These are phyloP conservation scores for Drosophila nikananu DNA, from an alignment of 1,140 invertebrate genomes.

Conservation along the genomic window DNA sequence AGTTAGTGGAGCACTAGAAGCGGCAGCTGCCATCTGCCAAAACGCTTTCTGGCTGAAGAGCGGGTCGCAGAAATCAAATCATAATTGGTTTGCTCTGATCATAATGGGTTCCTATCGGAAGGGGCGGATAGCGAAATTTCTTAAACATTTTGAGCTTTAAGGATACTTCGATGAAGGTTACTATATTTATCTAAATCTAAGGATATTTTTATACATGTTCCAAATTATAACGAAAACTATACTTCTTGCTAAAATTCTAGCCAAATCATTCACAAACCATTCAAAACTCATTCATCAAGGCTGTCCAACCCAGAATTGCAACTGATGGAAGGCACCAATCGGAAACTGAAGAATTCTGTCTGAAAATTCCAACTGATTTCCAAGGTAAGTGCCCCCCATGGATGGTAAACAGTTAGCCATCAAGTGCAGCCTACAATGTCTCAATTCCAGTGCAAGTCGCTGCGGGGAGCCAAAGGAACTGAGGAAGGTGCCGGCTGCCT, in stretches of 20 bases:
- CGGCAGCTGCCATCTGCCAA: slow-evolving; percentile 41
- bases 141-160: neutral
- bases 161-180: neutral
- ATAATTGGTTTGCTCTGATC: slow-evolving; percentile 46
- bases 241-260: neutral
- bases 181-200: neutral
- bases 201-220: neutral
- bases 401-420: slow-evolving; percentile 13
- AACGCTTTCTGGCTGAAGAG: slow-evolving; percentile 24
- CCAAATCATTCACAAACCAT: neutral
- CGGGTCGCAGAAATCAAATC: slow-evolving; percentile 3
- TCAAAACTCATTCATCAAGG: slow-evolving; percentile 30
- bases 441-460: slow-evolving; percentile 69
- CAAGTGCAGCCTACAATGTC: slow-evolving; percentile 70
- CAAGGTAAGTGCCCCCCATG: slow-evolving; percentile 16
- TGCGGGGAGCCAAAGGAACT: slow-evolving; percentile 30
- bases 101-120: slow-evolving; percentile 27
- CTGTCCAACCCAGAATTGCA: neutral
- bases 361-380: slow-evolving; percentile 9
- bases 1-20: slow-evolving; percentile 26
- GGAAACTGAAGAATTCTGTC: neutral
- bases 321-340: slow-evolving; percentile 10
- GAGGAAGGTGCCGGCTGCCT: slow-evolving; percentile 33
- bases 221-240: neutral
- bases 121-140: neutral